Evolutionary conservation across 2,113 vertebrate genomes (phyloP).

Genomic region (Nothocercus nigrocapillus): DNA sequence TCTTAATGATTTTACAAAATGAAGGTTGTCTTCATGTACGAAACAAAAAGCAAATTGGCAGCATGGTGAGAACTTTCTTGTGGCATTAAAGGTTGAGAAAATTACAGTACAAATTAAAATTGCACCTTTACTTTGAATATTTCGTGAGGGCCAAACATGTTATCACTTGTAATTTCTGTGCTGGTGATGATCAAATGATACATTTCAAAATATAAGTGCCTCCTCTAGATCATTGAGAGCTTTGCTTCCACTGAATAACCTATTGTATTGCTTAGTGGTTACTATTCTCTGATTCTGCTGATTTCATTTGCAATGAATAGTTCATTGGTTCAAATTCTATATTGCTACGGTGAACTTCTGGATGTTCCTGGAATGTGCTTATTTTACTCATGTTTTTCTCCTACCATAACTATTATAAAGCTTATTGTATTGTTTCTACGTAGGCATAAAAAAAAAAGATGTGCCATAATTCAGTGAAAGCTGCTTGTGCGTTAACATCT

Average conservation of each 20-base stretch:
- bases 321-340: neutral
- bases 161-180: neutral
- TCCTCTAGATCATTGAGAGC: neutral
- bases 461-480: neutral
- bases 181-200: neutral
- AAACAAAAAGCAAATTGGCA: neutral
- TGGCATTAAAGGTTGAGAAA: neutral
- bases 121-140: neutral
- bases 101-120: neutral
- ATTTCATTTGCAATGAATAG: neutral
- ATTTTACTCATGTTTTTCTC: neutral
- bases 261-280: neutral
- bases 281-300: neutral
- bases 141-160: neutral
- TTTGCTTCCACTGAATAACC: neutral
- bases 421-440: neutral
- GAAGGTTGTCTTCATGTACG: neutral
- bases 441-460: neutral
- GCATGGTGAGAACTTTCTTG: neutral
- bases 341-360: neutral
- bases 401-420: neutral
- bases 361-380: neutral
- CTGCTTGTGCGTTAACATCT: neutral
- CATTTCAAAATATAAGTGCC: neutral
- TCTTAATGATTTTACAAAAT: neutral